Conservation (phyloP, 2,797 vertebrate genomes). For the Hydrolagus colliei region DNA sequence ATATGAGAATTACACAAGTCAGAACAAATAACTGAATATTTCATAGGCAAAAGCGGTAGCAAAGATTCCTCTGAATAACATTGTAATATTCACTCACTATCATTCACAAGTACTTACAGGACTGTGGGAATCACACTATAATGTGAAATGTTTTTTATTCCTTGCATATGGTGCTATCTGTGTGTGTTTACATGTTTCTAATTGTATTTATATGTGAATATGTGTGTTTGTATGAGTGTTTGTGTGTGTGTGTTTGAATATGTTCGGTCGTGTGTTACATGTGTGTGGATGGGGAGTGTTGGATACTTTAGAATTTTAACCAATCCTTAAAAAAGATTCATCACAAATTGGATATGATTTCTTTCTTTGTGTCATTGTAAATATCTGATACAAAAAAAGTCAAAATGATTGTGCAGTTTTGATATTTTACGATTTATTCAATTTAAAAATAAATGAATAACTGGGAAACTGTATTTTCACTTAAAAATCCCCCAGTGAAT, state of each 20-base stretch:
- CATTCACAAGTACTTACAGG: not conserved
- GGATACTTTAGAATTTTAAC: not conserved
- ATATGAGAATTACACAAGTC: conserved; percentile 74
- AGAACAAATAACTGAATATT: conserved; percentile 85
- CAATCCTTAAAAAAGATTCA: not conserved
- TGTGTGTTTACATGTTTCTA: too few species aligned
- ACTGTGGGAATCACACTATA: not conserved
- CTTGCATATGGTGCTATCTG: not conserved
- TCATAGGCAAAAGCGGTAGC: conserved; percentile 50
- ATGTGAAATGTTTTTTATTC: not conserved
- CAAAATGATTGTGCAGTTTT: not conserved
- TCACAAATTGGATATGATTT: not conserved
- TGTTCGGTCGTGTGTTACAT: not conserved
- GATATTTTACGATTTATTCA: conserved; percentile 3
- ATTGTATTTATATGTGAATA: not conserved
- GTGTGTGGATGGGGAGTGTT: not conserved
- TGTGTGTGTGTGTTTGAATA: too few species aligned
- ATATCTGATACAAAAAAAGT: not conserved
- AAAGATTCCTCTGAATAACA: conserved; percentile 28
- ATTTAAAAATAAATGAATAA: conserved; percentile 25
- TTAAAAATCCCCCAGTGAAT: conserved; percentile 61
- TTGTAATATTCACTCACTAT: conserved; percentile 19
- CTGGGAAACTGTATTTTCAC: conserved; percentile 32
- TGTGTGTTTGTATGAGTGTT: not conserved
- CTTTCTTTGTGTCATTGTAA: not conserved